Evolutionary conservation across 2,888 invertebrate genomes (phyloP).

Genomic region (Caradrina clavipalpis): DNA sequence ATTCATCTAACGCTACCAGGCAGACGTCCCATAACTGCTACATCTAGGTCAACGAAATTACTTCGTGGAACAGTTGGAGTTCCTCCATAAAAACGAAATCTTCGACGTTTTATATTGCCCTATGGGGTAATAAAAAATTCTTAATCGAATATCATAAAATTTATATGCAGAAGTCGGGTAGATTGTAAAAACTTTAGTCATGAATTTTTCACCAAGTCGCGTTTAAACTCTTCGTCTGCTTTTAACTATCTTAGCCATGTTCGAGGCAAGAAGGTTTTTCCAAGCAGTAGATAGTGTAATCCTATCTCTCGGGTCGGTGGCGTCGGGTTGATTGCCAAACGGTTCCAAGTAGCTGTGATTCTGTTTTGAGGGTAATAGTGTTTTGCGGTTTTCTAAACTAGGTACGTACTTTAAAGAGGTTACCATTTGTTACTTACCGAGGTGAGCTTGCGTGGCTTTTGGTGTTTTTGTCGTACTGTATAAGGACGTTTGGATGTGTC

Average conservation of each 20-base stretch:
- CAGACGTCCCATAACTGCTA: constrained; percentile 1
- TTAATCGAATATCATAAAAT: constrained; percentile 42
- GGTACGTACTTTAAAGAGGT: constrained; percentile 19
- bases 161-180: constrained; percentile 21
- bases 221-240: neutral
- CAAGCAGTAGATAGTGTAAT: neutral
- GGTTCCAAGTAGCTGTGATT: constrained; percentile 16
- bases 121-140: constrained; percentile 34
- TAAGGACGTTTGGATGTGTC: constrained; percentile 1
- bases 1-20: neutral
- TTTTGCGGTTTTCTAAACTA: constrained; percentile 36
- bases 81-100: constrained; percentile 33
- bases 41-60: constrained; percentile 17
- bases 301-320: neutral
- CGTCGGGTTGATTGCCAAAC: constrained; percentile 22
- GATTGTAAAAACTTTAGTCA: constrained; percentile 29
- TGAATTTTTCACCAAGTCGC: constrained; percentile 13
- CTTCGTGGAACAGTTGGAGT: constrained; percentile 16
- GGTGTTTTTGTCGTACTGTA: constrained; percentile 2
- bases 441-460: neutral
- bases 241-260: neutral
- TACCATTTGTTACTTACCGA: neutral
- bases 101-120: constrained; percentile 27
- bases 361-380: constrained; percentile 40
- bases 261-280: neutral